phyloP scores from a whole-genome alignment of 2,113 vertebrate genomes.

The Chaetodon trifascialis region DNA sequence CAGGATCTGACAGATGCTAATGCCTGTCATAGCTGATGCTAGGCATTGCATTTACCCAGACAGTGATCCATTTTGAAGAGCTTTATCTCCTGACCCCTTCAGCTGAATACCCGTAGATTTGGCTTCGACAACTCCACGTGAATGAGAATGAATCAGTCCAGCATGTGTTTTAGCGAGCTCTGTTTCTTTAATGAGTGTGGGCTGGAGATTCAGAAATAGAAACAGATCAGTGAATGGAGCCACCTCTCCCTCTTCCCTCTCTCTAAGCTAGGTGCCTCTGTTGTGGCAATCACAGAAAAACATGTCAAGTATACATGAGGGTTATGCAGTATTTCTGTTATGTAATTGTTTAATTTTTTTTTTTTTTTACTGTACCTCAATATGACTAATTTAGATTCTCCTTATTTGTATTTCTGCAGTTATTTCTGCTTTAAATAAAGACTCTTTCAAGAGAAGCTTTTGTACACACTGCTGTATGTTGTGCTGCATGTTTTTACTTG shows the following conservation, averaged over 20 bases:
- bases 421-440: background rate
- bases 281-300: constrained; percentile 52
- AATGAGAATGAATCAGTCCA: constrained; percentile 71
- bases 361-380: background rate
- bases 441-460: background rate
- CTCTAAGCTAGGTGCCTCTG: constrained; percentile 27
- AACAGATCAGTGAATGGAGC: constrained; percentile 50
- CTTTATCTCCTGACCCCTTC: constrained; percentile 48
- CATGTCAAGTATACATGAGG: constrained; percentile 11
- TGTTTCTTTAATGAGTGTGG: constrained; percentile 74
- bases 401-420: background rate
- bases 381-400: background rate
- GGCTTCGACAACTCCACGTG: constrained; percentile 43
- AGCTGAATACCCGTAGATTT: constrained; percentile 36
- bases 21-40: background rate
- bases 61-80: background rate
- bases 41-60: constrained; percentile 1
- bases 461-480: background rate
- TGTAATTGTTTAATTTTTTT: constrained; percentile 34
- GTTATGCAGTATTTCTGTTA: constrained; percentile 49
- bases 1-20: constrained; percentile 2
- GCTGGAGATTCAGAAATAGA: constrained; percentile 70
- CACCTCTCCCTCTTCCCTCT: constrained; percentile 3
- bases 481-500: background rate
- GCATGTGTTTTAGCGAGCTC: constrained; percentile 65